Evolutionary conservation across 1,140 invertebrate genomes (phyloP).

Genomic region (Acromyrmex charruanus): DNA sequence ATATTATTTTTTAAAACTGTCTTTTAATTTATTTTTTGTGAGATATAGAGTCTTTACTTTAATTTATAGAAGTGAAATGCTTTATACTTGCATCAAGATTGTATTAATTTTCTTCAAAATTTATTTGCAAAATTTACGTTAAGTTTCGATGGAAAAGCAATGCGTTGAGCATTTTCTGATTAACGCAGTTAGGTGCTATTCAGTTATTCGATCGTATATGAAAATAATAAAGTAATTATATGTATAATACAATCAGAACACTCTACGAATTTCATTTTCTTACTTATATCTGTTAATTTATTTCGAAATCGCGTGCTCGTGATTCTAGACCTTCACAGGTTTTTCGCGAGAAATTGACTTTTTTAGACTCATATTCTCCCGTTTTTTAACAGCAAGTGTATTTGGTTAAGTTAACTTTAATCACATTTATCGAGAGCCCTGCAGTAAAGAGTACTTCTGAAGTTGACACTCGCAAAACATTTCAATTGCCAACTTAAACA

Average conservation of each 20-base stretch:
- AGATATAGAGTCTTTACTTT: no score
- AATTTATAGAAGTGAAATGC: no score
- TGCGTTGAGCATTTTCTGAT: no score
- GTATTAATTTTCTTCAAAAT: no score
- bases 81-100: no score
- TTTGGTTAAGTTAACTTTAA: constrained; percentile 45
- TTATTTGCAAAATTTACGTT: no score
- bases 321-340: no score
- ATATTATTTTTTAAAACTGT: no score
- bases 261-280: neutral
- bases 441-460: constrained; percentile 47
- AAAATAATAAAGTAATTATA: neutral
- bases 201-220: neutral
- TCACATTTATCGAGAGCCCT: neutral
- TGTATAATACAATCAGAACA: no score
- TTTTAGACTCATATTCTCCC: neutral
- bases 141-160: no score
- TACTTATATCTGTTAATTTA: constrained; percentile 17
- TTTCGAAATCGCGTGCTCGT: neutral
- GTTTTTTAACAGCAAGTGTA: neutral
- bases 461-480: constrained; percentile 50
- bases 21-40: no score
- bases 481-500: constrained; percentile 58
- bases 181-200: neutral
- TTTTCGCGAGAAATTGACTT: neutral